Conservation (phyloP, 2,113 vertebrate species). For the Brachypodius melanocephalos region DNA sequence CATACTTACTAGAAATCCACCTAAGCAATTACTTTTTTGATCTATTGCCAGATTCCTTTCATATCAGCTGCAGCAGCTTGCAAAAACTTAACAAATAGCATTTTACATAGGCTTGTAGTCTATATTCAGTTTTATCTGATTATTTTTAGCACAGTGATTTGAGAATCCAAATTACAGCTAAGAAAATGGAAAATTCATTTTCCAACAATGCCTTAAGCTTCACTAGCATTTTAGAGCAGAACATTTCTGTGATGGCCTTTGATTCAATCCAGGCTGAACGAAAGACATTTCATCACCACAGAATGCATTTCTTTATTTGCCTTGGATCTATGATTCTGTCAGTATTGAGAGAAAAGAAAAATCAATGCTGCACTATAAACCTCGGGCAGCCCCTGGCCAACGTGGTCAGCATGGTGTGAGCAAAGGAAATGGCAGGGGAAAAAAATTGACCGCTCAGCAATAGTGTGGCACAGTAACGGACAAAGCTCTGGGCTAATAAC, state of each 20-base stretch:
- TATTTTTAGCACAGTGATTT: conserved; percentile 71
- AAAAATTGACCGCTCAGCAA: conserved; percentile 83
- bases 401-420: conserved; percentile 81
- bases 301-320: conserved; percentile 98
- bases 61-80: conserved; percentile 12
- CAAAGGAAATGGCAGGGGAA: conserved; percentile 83
- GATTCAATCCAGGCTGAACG: conserved; percentile 88
- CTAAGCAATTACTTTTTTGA: conserved; percentile 51
- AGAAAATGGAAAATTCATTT: conserved; percentile 79
- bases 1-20: conserved; percentile 26
- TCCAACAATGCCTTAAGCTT: conserved; percentile 74
- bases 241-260: conserved; percentile 83
- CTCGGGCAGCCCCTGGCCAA: conserved; percentile 82
- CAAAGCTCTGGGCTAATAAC: conserved; percentile 82
- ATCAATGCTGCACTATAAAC: conserved; percentile 90
- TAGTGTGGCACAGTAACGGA: conserved; percentile 79
- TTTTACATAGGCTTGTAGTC: conserved; percentile 63
- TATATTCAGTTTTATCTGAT: conserved; percentile 63
- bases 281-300: conserved; percentile 93
- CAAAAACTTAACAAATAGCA: conserved; percentile 57
- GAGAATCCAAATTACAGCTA: conserved; percentile 69
- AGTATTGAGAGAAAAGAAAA: conserved; percentile 94
- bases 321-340: conserved; percentile 98
- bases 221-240: conserved; percentile 72
- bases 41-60: conserved; percentile 33